These are phyloP conservation scores for Tylochromis polylepis DNA, from an alignment of 2,113 vertebrate genomes.

Conservation along the genomic window DNA sequence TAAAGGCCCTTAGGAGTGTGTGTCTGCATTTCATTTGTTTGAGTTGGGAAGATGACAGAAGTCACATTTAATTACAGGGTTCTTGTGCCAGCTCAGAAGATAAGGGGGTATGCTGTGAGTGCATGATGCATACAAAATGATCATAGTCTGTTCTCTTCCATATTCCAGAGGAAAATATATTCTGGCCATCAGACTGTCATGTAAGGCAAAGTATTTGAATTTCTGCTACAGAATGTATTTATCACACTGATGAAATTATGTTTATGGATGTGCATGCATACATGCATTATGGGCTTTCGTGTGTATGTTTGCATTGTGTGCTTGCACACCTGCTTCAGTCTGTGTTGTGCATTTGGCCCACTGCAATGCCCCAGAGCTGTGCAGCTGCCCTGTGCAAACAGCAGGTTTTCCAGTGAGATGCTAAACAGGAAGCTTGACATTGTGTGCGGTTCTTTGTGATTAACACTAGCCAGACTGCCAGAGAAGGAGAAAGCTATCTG, in stretches of 20 bases:
- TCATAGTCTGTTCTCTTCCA: background rate
- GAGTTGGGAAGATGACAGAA: conserved; percentile 60
- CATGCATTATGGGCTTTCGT: background rate
- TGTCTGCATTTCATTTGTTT: conserved; percentile 53
- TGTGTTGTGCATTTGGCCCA: background rate
- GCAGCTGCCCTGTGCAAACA: conserved; percentile 29
- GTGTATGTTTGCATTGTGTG: conserved; percentile 31
- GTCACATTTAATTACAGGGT: conserved; percentile 62
- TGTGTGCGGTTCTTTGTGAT: conserved; percentile 31
- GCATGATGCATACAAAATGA: conserved; percentile 38
- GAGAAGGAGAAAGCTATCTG: background rate
- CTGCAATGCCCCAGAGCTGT: conserved; percentile 6
- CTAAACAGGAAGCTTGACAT: conserved; percentile 2
- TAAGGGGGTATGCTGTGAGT: conserved; percentile 24
- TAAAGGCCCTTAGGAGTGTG: conserved; percentile 32
- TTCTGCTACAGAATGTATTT: background rate
- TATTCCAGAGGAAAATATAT: background rate
- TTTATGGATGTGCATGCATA: background rate
- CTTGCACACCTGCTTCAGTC: conserved; percentile 43
- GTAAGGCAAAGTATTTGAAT: background rate
- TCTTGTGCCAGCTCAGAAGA: conserved; percentile 39
- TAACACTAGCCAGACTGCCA: conserved; percentile 22
- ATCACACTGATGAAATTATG: background rate
- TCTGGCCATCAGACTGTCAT: background rate
- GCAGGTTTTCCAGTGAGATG: conserved; percentile 27